Percentiles rank a stretch among this genome's conserved stretches.
phyloP scores from a whole-genome alignment of 2,113 vertebrate genomes.

The Dicaeum eximium region DNA sequence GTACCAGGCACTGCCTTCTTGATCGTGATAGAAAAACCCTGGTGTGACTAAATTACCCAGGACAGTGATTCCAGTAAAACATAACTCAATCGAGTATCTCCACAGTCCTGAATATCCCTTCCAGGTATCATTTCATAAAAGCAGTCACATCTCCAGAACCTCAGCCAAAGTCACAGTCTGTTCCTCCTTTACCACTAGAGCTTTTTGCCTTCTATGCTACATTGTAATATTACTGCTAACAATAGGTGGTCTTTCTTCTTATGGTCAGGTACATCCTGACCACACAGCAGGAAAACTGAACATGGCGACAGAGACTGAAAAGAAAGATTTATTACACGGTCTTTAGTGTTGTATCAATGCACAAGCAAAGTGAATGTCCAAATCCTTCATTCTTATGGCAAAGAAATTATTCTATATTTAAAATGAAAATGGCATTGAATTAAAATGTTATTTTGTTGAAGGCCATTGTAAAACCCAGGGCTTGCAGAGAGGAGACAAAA shows the following conservation, averaged over 20 bases:
- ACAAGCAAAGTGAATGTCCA: not conserved
- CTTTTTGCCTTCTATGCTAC: not conserved
- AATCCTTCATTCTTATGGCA: not conserved
- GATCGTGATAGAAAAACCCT: not conserved
- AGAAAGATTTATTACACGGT: not conserved
- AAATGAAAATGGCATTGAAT: constrained; percentile 63
- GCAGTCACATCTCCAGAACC: not conserved
- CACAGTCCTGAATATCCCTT: not conserved
- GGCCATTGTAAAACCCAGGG: constrained; percentile 38
- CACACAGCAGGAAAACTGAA: not conserved
- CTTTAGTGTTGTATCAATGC: not conserved
- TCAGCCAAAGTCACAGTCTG: not conserved
- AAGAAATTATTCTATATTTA: constrained; percentile 2
- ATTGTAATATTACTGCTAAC: not conserved
- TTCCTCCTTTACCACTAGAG: not conserved
- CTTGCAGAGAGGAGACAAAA: constrained; percentile 37
- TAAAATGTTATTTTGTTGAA: constrained; percentile 51
- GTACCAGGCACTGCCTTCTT: not conserved
- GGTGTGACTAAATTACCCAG: not conserved
- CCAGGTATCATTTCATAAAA: not conserved
- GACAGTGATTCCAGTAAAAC: not conserved
- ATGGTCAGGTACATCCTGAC: not conserved
- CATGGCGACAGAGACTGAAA: not conserved
- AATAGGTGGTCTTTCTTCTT: not conserved
- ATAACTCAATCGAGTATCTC: not conserved